Conservation (phyloP, 2,113 vertebrate genomes). For the Manacus vitellinus region DNA sequence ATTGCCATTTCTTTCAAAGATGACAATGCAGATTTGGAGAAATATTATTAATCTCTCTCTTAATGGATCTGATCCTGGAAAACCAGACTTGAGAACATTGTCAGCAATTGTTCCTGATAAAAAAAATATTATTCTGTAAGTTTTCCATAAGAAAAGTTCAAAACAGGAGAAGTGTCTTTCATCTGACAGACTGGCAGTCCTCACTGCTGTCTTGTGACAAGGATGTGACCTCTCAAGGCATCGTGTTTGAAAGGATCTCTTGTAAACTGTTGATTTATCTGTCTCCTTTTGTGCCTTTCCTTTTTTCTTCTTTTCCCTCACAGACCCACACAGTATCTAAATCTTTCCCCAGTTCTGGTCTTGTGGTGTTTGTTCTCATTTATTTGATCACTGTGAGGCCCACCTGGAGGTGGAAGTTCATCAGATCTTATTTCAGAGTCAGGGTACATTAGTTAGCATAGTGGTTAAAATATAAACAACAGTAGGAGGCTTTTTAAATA, state of each 20-base stretch:
- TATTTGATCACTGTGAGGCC: slow-evolving; percentile 41
- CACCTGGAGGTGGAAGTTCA: slow-evolving; percentile 37
- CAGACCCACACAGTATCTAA: neutral
- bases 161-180: neutral
- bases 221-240: neutral
- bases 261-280: neutral
- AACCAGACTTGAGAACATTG: neutral
- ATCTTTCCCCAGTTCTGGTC: neutral
- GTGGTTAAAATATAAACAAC: slow-evolving; percentile 67
- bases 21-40: neutral
- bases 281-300: neutral
- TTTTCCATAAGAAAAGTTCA: neutral
- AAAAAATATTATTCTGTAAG: neutral
- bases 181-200: neutral
- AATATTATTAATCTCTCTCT: neutral
- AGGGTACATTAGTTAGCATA: slow-evolving; percentile 49
- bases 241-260: neutral
- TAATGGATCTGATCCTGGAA: neutral
- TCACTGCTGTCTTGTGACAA: neutral
- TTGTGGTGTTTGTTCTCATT: slow-evolving; percentile 40
- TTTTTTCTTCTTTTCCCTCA: neutral
- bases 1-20: neutral
- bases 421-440: slow-evolving; percentile 58
- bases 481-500: slow-evolving; percentile 53
- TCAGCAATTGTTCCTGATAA: neutral